Conservation (phyloP, 2,888 invertebrate genomes). For the Emmelina monodactyla region DNA sequence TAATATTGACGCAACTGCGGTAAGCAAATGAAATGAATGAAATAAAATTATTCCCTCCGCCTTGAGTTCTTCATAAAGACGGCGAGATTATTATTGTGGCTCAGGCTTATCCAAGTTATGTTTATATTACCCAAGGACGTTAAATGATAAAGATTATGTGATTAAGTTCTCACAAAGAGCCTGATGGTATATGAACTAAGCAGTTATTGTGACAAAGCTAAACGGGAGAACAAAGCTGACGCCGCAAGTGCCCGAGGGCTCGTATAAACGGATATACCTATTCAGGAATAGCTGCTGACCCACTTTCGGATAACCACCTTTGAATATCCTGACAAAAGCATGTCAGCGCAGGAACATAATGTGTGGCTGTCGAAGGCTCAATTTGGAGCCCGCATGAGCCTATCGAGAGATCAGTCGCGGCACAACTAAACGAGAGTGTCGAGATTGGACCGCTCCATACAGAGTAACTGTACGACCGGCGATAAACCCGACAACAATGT, state of each 20-base stretch:
- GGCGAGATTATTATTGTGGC: neutral
- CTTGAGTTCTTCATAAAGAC: neutral
- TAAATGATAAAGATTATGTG: conserved; percentile 15
- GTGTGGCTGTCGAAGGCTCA: conserved; percentile 40
- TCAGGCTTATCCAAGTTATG: conserved; percentile 4
- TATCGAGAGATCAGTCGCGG: conserved; percentile 29
- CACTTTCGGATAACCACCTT: conserved; percentile 51
- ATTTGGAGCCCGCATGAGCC: conserved; percentile 51
- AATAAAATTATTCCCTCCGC: conserved; percentile 3
- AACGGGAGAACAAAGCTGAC: conserved; percentile 30
- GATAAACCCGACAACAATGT: neutral
- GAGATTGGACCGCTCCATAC: conserved; percentile 1
- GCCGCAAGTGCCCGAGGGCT: conserved; percentile 25
- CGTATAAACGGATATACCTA: conserved; percentile 30
- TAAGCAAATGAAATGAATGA: conserved; percentile 6
- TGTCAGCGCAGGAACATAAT: conserved; percentile 52
- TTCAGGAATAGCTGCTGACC: conserved; percentile 48
- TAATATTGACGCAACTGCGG: conserved; percentile 9
- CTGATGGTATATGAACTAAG: conserved; percentile 16
- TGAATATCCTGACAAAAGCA: conserved; percentile 54
- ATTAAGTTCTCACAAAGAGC: conserved; percentile 20
- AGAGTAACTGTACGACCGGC: neutral
- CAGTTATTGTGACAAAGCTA: conserved; percentile 27
- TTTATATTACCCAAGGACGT: conserved; percentile 7
- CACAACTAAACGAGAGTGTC: conserved; percentile 21